phyloP scores from a whole-genome alignment of 1,140 invertebrate species.

The Batillaria attramentaria region DNA sequence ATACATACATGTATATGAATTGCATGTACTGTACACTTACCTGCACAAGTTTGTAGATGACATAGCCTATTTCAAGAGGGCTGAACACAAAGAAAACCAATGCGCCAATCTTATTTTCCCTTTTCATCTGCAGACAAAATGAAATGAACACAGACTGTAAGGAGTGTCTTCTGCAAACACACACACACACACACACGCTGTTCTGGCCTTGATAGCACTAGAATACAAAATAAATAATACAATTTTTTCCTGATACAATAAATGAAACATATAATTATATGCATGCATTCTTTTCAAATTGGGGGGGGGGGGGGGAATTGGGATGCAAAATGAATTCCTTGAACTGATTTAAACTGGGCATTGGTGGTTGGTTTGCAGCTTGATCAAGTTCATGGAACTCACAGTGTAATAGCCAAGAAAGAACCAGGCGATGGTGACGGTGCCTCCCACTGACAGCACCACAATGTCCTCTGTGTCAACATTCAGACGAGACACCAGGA shows the following conservation, averaged over 20 bases:
- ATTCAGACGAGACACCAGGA: constrained; percentile 41
- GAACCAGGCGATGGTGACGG: constrained; percentile 50
- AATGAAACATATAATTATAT: too few relatives aligned
- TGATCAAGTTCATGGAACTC: constrained; percentile 39
- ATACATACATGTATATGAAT: not conserved
- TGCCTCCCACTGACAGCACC: constrained; percentile 48
- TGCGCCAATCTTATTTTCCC: constrained; percentile 39
- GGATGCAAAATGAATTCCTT: too few relatives aligned
- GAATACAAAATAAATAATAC: too few relatives aligned
- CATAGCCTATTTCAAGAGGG: constrained; percentile 44
- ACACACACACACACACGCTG: too few relatives aligned
- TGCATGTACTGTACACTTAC: constrained; percentile 30
- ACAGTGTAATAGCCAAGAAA: constrained; percentile 57
- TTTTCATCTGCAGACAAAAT: constrained; percentile 39
- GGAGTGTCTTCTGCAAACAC: too few relatives aligned
- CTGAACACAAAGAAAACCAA: constrained; percentile 40
- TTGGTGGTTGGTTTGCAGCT: not conserved
- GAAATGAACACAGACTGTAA: not conserved
- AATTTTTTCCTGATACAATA: too few relatives aligned
- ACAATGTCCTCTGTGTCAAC: constrained; percentile 43
- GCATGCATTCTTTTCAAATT: too few relatives aligned
- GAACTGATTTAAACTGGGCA: too few relatives aligned
- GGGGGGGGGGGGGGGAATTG: too few relatives aligned
- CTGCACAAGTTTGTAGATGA: constrained; percentile 46
- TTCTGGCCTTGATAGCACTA: too few relatives aligned